Evolutionary conservation across 2,888 invertebrate genomes (phyloP).

Genomic region (Biston betularia): DNA sequence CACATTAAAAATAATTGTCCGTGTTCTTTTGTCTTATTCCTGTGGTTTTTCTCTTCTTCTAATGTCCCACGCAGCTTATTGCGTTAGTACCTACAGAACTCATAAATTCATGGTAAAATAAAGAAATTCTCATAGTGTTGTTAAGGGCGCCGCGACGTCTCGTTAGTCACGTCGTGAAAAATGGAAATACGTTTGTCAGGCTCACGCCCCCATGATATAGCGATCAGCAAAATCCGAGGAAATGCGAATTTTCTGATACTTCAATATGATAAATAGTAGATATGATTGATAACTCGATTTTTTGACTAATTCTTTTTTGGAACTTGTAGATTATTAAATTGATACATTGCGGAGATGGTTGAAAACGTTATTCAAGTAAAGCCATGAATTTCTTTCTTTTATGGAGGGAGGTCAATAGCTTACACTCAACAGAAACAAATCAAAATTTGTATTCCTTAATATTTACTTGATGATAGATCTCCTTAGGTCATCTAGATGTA

Average conservation of each 20-base stretch:
- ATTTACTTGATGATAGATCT: too few relatives aligned
- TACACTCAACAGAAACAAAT: too few relatives aligned
- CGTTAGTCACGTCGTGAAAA: slow-evolving; percentile 45
- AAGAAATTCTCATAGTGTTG: slow-evolving; percentile 11
- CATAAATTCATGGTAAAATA: slow-evolving; percentile 20
- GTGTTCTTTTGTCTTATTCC: neutral
- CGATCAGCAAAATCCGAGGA: slow-evolving; percentile 35
- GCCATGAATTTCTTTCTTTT: too few relatives aligned
- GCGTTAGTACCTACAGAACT: slow-evolving; percentile 1
- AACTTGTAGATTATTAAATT: neutral
- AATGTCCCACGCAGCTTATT: slow-evolving; percentile 2
- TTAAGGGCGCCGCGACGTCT: slow-evolving; percentile 19
- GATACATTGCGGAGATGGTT: neutral
- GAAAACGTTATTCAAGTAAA: too few relatives aligned
- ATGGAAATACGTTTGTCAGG: slow-evolving; percentile 59
- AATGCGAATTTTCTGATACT: slow-evolving; percentile 32
- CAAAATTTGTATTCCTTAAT: too few relatives aligned
- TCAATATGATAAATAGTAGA: slow-evolving; percentile 28
- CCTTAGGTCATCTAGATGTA: too few relatives aligned
- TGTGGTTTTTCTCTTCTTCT: neutral
- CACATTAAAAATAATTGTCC: neutral
- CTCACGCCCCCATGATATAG: slow-evolving; percentile 48
- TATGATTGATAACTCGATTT: slow-evolving; percentile 18
- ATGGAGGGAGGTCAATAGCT: too few relatives aligned
- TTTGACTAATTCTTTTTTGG: neutral